Evolutionary conservation across 2,113 vertebrate genomes (phyloP), one percentile per base, ranked within the genome.

Genomic region (Nothoprocta pentlandii): DNA sequence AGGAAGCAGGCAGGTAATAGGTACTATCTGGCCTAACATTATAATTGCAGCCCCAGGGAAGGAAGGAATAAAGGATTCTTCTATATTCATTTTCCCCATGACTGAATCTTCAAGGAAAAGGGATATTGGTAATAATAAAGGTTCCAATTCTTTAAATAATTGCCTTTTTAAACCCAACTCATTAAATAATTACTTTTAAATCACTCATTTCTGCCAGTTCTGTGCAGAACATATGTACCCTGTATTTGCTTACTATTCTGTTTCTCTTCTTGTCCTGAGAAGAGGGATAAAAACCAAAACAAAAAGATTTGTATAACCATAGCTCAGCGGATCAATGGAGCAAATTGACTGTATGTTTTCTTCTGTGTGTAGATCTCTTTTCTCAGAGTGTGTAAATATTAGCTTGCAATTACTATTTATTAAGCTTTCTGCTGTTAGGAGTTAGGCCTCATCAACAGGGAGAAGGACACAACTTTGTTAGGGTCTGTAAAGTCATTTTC

Each of bases 21-120:
- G 77, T 84, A 86, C 64, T 93, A 73, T 93, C 86, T 97, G 92
- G 80, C 46, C 94, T 93, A 95, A 89, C 83, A 84, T 90, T 81
- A 47, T 95, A 97, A 96, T 95, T 96, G 88, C 80, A 95, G 94
- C 93, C 94, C 19, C 85, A 94, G 96, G 96, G 95, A 93, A 96
- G 81, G 67, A 91, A 21, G 87, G 91, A 94, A 96, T 95, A 96
- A 96, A 93, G 63, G 78, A 67, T 91, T 91, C 84, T 87, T 94
- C 94, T 97, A 34, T 94, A 85, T 28, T 36, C 17, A 42, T 93
- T 92, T 89, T 85, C 78, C 41, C 58, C 53, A 30, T 58, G 22
- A 91, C n/a, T 69, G 86, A 93, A 54, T 85, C 58, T 93, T 89
- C 70, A 93, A 93, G 86, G 77, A 89, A 87, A 82, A 93, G 41